A percentile compares a stretch with the other conserved stretches of the same genome.
These are phyloP conservation scores for Coccyzus lansbergi DNA, from an alignment of 2,797 vertebrate species.

Conservation along the genomic window DNA sequence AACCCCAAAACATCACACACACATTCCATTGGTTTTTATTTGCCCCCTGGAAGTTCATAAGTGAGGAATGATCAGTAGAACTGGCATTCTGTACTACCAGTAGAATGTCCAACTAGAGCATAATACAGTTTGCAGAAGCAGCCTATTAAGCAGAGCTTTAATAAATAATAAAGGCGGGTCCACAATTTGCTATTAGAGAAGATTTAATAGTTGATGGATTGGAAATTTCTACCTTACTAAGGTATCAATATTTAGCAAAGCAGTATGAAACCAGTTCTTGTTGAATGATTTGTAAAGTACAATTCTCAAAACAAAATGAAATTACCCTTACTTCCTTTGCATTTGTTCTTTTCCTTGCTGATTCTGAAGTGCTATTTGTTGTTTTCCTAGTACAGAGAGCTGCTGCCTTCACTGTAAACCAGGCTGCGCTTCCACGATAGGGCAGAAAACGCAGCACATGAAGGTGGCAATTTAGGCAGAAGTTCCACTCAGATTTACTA, in stretches of 20 bases:
- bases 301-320: background rate
- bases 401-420: background rate
- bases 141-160: background rate
- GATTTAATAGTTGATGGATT: background rate
- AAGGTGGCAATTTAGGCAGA: background rate
- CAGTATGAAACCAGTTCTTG: background rate
- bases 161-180: conserved; percentile 6
- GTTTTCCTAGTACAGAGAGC: background rate
- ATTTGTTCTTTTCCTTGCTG: background rate
- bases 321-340: background rate
- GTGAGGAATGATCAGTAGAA: background rate
- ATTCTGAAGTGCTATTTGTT: background rate
- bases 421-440: background rate
- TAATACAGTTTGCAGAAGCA: background rate
- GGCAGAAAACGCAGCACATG: background rate
- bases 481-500: background rate
- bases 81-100: background rate
- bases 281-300: background rate
- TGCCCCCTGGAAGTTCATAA: background rate
- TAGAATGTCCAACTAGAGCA: background rate
- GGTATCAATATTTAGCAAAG: background rate
- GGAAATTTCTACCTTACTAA: background rate
- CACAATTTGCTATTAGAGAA: background rate
- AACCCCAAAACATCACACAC: background rate
- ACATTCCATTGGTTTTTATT: background rate